phyloP scores from a whole-genome alignment of 2,888 invertebrate genomes.

The Blera fallax region DNA sequence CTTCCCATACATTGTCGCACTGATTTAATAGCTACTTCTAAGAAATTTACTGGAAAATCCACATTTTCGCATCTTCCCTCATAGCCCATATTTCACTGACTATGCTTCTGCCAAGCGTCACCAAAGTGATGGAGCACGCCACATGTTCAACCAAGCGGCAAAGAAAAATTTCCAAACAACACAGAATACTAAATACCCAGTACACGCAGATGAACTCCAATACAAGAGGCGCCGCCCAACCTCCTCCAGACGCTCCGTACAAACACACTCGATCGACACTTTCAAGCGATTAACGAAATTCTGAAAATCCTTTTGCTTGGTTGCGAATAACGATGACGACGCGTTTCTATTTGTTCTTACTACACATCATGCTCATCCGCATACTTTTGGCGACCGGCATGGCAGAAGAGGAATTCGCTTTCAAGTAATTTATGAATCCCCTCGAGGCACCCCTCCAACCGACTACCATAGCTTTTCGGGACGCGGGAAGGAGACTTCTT shows the following conservation, averaged over 20 bases:
- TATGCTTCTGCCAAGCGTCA: conserved; percentile 29
- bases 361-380: conserved; percentile 68
- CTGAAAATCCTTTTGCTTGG: conserved; percentile 63
- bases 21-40: background rate
- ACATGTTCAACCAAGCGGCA: conserved; percentile 70
- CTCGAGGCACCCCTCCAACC: conserved; percentile 22
- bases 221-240: conserved; percentile 39
- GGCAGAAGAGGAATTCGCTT: conserved; percentile 52
- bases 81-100: background rate
- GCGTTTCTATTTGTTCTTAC: conserved; percentile 68
- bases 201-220: conserved; percentile 49
- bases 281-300: conserved; percentile 67
- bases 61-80: background rate
- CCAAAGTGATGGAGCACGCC: conserved; percentile 67
- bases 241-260: conserved; percentile 6
- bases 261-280: conserved; percentile 50
- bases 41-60: background rate
- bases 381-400: conserved; percentile 69
- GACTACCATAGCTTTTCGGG: conserved; percentile 33
- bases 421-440: conserved; percentile 67
- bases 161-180: conserved; percentile 52
- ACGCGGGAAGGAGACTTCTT: conserved; percentile 18
- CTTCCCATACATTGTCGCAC: background rate
- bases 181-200: conserved; percentile 47
- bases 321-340: conserved; percentile 63